These are phyloP conservation scores for Chymomyza fuscimana DNA, from an alignment of 2,888 invertebrate genomes.

Conservation along the genomic window DNA sequence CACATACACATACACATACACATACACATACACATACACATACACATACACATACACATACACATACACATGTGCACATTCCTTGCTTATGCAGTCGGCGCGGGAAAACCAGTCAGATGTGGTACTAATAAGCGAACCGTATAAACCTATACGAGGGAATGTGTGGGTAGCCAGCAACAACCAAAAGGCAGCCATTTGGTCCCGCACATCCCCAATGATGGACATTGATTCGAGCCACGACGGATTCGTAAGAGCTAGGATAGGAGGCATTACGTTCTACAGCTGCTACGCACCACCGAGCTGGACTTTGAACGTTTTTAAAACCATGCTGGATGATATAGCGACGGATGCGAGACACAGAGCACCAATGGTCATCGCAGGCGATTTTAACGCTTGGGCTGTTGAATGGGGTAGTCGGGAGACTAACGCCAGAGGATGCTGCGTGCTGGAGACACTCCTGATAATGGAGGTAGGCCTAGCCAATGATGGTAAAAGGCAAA, in stretches of 20 bases:
- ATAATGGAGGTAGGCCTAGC: too few relatives aligned
- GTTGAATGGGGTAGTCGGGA: conserved; percentile 17
- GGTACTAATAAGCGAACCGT: too few relatives aligned
- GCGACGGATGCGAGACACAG: neutral
- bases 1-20: too few relatives aligned
- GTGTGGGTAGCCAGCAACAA: neutral
- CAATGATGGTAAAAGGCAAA: neutral
- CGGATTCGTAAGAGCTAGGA: conserved; percentile 17
- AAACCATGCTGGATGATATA: neutral
- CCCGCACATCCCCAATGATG: neutral
- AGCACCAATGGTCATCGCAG: neutral
- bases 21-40: too few relatives aligned
- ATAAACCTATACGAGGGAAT: too few relatives aligned
- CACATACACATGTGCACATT: too few relatives aligned
- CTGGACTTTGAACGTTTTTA: neutral
- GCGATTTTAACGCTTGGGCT: too few relatives aligned
- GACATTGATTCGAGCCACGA: neutral
- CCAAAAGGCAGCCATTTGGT: conserved; percentile 10
- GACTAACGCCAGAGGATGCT: conserved; percentile 14
- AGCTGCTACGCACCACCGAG: conserved; percentile 10
- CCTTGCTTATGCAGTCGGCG: conserved; percentile 13
- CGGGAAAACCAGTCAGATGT: conserved; percentile 4
- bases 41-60: too few relatives aligned
- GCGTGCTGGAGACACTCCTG: too few relatives aligned
- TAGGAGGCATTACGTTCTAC: conserved; percentile 8